A percentile compares a stretch with the other conserved stretches of the same genome.
Conservation (phyloP, 30 jellyfish, hydroid and myxozoan genomes). For the Aurelia sp. region DNA sequence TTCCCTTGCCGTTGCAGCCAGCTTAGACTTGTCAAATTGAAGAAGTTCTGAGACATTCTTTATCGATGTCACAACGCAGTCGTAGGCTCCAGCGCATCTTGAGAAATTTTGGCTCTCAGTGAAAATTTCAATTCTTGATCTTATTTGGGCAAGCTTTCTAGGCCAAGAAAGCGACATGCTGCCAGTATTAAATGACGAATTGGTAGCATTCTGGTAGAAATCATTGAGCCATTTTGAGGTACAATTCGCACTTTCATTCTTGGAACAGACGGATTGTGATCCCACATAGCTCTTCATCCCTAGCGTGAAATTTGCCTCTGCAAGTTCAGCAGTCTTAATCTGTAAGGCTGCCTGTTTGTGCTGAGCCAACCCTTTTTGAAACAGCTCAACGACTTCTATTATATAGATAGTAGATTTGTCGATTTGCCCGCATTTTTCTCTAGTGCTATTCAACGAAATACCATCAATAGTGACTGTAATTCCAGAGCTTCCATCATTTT, state of each 20-base stretch:
- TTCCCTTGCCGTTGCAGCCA: slow-evolving; percentile 26
- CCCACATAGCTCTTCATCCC: neutral
- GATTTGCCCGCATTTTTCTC: slow-evolving; percentile 3
- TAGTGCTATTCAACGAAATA: slow-evolving; percentile 17
- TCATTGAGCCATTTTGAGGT: slow-evolving; percentile 33
- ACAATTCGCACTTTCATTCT: slow-evolving; percentile 18
- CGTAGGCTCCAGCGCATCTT: slow-evolving; percentile 48
- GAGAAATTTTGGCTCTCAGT: slow-evolving; percentile 37
- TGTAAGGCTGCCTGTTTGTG: slow-evolving; percentile 2
- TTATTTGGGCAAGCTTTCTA: slow-evolving; percentile 13
- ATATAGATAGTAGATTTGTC: slow-evolving; percentile 27
- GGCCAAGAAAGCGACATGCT: slow-evolving; percentile 49
- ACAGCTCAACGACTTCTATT: slow-evolving; percentile 4
- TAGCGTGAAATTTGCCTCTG: slow-evolving; percentile 11
- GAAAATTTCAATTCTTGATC: slow-evolving; percentile 26
- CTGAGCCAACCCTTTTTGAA: slow-evolving; percentile 9
- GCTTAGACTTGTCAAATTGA: slow-evolving; percentile 26
- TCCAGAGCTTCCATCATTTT: neutral
- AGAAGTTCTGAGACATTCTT: slow-evolving; percentile 14
- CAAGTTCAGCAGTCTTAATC: slow-evolving; percentile 18
- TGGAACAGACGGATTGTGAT: neutral
- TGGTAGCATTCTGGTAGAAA: slow-evolving; percentile 10
- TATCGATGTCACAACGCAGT: slow-evolving; percentile 45
- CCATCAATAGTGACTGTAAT: slow-evolving; percentile 22
- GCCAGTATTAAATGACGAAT: neutral